Evolutionary conservation across 2,888 invertebrate species (phyloP).

Genomic region (Chloroclysta siterata): DNA sequence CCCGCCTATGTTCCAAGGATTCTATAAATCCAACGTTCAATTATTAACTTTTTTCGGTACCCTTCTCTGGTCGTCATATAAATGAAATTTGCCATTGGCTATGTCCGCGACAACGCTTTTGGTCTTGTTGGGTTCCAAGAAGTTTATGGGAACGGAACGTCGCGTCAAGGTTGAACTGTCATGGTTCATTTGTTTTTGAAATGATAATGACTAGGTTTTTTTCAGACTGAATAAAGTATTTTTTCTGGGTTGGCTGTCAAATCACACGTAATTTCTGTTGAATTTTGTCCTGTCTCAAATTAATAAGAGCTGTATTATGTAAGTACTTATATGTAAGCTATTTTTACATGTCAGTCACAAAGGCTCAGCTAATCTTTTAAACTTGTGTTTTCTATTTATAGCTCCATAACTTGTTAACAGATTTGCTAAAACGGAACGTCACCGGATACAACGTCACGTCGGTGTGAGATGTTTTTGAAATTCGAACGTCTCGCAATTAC

Average conservation of each 20-base stretch:
- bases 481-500: constrained; percentile 72
- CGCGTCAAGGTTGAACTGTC: constrained; percentile 22
- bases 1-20: constrained; percentile 70
- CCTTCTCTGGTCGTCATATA: constrained; percentile 49
- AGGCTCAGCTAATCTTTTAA: background rate
- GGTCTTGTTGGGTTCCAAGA: constrained; percentile 33
- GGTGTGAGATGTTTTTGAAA: constrained; percentile 79
- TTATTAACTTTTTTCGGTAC: constrained; percentile 66
- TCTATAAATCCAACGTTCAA: constrained; percentile 63
- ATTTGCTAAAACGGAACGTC: constrained; percentile 64
- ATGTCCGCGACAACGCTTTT: constrained; percentile 47
- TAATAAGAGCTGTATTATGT: too few species aligned
- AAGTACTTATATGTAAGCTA: too few species aligned
- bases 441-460: constrained; percentile 82
- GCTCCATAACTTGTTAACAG: constrained; percentile 31
- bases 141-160: constrained; percentile 31
- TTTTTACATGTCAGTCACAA: background rate
- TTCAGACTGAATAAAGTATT: constrained; percentile 20
- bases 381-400: constrained; percentile 19
- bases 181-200: constrained; percentile 25
- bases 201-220: constrained; percentile 22
- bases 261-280: background rate
- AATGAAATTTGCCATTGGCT: constrained; percentile 66
- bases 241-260: constrained; percentile 12
- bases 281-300: too few species aligned